phyloP scores from a whole-genome alignment of 1,140 invertebrate genomes.

The Bombus vancouverensis region DNA sequence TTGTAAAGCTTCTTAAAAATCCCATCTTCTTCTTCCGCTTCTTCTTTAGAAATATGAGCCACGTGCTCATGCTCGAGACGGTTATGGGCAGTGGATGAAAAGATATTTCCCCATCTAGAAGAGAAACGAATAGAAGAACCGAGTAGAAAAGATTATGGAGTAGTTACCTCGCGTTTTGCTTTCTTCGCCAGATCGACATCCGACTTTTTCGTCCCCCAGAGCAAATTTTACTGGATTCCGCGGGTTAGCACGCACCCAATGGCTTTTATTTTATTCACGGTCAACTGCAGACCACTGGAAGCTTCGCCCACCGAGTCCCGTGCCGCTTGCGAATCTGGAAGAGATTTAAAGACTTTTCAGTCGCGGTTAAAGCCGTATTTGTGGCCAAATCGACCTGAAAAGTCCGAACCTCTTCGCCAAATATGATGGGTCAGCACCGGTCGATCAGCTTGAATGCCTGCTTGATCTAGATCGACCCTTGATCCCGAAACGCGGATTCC shows the following conservation, averaged over 20 bases:
- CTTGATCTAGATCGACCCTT: constrained; percentile 1
- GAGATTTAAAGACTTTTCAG: constrained; percentile 56
- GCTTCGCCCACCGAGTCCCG: neutral
- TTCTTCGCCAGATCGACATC: constrained; percentile 4
- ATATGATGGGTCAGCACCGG: constrained; percentile 35
- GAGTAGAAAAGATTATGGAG: neutral
- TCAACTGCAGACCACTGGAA: constrained; percentile 21
- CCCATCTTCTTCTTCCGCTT: neutral
- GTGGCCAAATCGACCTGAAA: constrained; percentile 5
- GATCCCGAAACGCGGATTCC: neutral
- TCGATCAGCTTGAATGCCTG: constrained; percentile 8
- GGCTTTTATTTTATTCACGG: constrained; percentile 57
- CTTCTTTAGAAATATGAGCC: neutral
- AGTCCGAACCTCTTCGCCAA: constrained; percentile 17
- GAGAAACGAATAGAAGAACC: neutral
- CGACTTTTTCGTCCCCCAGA: neutral
- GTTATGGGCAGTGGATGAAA: constrained; percentile 22
- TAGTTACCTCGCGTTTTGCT: constrained; percentile 3
- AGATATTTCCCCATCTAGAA: neutral
- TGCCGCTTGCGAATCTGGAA: neutral
- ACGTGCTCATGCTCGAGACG: neutral
- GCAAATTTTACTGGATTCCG: neutral
- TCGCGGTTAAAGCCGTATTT: constrained; percentile 34
- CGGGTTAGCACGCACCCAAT: constrained; percentile 30
- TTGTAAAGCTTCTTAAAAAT: neutral